phyloP scores from a whole-genome alignment of 1,140 invertebrate species.

The Camponotus floridanus region DNA sequence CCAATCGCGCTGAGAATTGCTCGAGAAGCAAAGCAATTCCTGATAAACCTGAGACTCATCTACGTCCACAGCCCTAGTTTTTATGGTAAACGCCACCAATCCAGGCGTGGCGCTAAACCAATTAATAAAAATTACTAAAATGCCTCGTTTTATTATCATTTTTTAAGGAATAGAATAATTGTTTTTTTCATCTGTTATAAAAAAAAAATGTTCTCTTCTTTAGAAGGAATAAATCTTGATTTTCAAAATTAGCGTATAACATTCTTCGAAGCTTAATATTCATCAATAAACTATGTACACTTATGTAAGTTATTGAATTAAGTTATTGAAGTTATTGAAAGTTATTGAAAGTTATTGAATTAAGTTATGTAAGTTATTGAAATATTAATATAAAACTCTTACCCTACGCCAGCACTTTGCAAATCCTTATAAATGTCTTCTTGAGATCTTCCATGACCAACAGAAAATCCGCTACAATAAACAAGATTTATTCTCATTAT shows the following conservation, averaged over 20 bases:
- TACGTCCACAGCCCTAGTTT: slow-evolving; percentile 84
- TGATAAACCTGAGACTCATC: slow-evolving; percentile 85
- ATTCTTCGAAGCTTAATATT: slow-evolving; percentile 1
- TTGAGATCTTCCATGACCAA: slow-evolving; percentile 91
- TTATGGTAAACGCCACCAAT: slow-evolving; percentile 85
- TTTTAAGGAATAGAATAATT: neutral
- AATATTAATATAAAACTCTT: slow-evolving; percentile 71
- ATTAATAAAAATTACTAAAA: slow-evolving; percentile 79
- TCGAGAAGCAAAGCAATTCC: slow-evolving; percentile 85
- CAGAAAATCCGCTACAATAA: slow-evolving; percentile 91
- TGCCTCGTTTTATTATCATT: slow-evolving; percentile 23
- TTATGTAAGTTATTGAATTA: neutral
- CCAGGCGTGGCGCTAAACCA: slow-evolving; percentile 83
- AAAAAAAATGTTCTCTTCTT: neutral
- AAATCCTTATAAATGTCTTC: slow-evolving; percentile 95
- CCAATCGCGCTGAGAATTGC: slow-evolving; percentile 84
- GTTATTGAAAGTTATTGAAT: too few species aligned
- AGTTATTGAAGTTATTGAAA: too few species aligned
- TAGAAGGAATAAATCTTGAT: slow-evolving; percentile 3
- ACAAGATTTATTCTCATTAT: slow-evolving; percentile 51
- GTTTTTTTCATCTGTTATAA: neutral
- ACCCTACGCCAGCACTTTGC: slow-evolving; percentile 87
- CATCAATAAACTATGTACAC: neutral
- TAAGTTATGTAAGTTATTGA: neutral
- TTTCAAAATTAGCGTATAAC: neutral